A percentile compares a stretch with the other conserved stretches of the same genome.
Evolutionary conservation across 2,113 vertebrate genomes (phyloP).

Genomic region (Collichthys lucidus): DNA sequence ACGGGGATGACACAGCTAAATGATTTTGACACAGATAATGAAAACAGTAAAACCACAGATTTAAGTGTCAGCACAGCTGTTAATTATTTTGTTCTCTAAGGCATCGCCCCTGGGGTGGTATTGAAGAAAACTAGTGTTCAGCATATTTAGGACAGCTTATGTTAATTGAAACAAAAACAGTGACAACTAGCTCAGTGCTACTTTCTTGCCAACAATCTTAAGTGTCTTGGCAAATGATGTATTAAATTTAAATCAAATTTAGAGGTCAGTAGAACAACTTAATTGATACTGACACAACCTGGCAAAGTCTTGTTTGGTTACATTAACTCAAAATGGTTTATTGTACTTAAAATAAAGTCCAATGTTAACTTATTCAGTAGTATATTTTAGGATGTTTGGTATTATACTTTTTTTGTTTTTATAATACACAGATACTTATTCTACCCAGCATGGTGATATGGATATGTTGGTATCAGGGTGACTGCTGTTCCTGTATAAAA

Average conservation of each 20-base stretch:
- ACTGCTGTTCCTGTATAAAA: conserved; percentile 26
- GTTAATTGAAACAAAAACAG: conserved; percentile 59
- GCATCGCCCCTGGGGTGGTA: conserved; percentile 45
- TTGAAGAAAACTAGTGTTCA: conserved; percentile 52
- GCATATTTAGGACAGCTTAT: conserved; percentile 46
- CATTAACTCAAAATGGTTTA: neutral
- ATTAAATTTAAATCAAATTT: conserved; percentile 36
- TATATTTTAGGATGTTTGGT: neutral
- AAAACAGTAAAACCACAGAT: conserved; percentile 61
- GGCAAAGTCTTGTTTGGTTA: conserved; percentile 6
- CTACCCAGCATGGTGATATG: neutral
- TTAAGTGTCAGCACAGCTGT: conserved; percentile 68
- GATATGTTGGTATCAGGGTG: neutral
- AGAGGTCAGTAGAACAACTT: conserved; percentile 40
- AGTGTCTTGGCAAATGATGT: conserved; percentile 34
- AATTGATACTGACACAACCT: conserved; percentile 17
- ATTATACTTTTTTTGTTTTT: neutral
- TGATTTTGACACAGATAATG: conserved; percentile 66
- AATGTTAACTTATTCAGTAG: neutral
- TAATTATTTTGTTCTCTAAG: conserved; percentile 64
- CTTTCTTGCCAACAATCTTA: conserved; percentile 8
- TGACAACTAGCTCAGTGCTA: conserved; percentile 16
- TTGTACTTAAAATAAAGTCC: neutral
- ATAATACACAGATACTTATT: neutral
- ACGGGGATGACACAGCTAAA: conserved; percentile 65